Evolutionary conservation across 2,888 invertebrate species (phyloP), one percentile per base, ranked within the genome.

Genomic region (Drosophila aldrichi): DNA sequence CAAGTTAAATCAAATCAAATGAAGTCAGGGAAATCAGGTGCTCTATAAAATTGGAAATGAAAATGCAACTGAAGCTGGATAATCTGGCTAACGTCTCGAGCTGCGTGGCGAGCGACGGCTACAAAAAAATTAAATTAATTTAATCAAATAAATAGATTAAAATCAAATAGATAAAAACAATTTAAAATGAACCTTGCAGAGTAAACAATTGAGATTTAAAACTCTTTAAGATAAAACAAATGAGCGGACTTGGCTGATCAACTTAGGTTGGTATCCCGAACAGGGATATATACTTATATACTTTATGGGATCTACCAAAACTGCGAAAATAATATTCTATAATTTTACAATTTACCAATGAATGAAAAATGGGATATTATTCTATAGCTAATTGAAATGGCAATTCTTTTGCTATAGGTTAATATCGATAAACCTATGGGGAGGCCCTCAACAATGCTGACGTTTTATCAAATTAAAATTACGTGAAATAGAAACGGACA

Each of bases 31-130:
- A 67, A 79, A 78, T 69, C 57, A 67, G 67, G 51, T 44, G 44
- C 43, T 41, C 49, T 64, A 22, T 36, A 60, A 46, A 67, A 59
- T 60, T 56, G 58, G 58, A 70, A 79, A 73, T 82, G 44, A 82
- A 65, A 70, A 22, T 70, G 56, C 69, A 83, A 88, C 74, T 77
- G 74, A 84, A 81, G 76, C 78, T 12, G 69, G 70, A 63, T 55
- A 74, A 74, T 29, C 79, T 63, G 70, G 49, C 64, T 82, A 91
- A 86, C 90, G 89, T 81, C 91, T 90, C 65, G 73, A 74, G 71
- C 79, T 81, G 74, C 83, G 90, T 54, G 91, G 71, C 63, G 91
- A 82, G 63, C 77, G 88, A 71, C 81, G 90, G 88, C 91, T 91
- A 90, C 83, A 83, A 83, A 78, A 82, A 78, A 81, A 83, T 57